These are phyloP conservation scores for Cataglyphis livida DNA, from an alignment of 2,888 invertebrate species.

Conservation along the genomic window DNA sequence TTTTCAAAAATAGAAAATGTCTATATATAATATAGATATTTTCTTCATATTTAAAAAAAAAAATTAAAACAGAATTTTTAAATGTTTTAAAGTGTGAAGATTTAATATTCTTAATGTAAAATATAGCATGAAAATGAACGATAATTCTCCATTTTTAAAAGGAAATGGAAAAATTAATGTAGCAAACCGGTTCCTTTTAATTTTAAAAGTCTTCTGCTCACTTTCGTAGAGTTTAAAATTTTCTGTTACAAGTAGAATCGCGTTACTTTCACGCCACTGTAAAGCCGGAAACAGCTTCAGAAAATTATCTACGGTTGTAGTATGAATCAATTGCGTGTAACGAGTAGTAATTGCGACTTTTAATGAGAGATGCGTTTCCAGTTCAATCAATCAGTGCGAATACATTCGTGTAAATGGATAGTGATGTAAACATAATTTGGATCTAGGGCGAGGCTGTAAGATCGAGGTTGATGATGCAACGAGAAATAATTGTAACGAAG, in stretches of 20 bases:
- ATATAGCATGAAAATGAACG: background rate
- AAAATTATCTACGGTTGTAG: background rate
- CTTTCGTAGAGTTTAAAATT: background rate
- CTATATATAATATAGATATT: too few relatives aligned
- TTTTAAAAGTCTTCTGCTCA: background rate
- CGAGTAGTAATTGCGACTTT: background rate
- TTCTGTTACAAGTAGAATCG: background rate
- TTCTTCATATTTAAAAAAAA: too few relatives aligned
- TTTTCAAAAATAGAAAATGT: too few relatives aligned
- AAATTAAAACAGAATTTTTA: background rate
- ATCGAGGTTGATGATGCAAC: background rate
- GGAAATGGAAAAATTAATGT: background rate
- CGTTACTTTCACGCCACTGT: constrained; percentile 7
- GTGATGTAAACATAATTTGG: background rate
- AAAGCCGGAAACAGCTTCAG: background rate
- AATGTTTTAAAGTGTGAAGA: background rate
- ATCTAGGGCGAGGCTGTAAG: background rate
- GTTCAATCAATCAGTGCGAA: background rate
- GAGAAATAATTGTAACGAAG: background rate
- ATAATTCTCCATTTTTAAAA: background rate
- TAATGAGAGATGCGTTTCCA: background rate
- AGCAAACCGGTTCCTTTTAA: background rate
- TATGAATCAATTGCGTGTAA: background rate
- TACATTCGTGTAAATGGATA: background rate
- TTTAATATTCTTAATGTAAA: background rate